Conservation (phyloP, 2,113 vertebrate genomes). For the Nibea albiflora region DNA sequence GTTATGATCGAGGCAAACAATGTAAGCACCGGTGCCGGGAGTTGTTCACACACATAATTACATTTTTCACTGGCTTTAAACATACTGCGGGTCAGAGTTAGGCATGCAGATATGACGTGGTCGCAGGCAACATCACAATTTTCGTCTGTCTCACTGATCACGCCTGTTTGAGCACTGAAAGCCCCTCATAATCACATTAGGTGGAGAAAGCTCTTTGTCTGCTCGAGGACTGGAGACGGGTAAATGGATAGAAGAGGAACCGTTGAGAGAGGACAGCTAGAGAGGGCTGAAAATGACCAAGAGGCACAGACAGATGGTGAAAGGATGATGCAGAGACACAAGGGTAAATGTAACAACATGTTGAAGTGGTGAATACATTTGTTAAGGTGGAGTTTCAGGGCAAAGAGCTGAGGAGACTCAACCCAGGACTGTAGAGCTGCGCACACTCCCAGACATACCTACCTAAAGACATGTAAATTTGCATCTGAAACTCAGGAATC, state of each 20-base stretch:
- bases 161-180: slow-evolving; percentile 20
- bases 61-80: slow-evolving; percentile 30
- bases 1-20: slow-evolving; percentile 72
- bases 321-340: background rate
- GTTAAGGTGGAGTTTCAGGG: background rate
- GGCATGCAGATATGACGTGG: background rate
- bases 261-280: background rate
- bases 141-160: background rate
- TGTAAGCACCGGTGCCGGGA: slow-evolving; percentile 27
- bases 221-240: slow-evolving; percentile 12
- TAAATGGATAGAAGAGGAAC: background rate
- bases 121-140: slow-evolving; percentile 11
- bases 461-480: background rate
- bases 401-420: background rate
- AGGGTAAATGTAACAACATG: background rate
- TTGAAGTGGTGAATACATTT: background rate
- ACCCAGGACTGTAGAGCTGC: background rate
- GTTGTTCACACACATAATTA: slow-evolving; percentile 55
- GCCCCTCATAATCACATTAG: slow-evolving; percentile 42
- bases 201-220: slow-evolving; percentile 33
- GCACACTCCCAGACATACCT: background rate
- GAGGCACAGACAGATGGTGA: slow-evolving; percentile 2
- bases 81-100: slow-evolving; percentile 2
- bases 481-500: background rate
- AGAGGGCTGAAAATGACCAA: background rate